Evolutionary conservation across 1,140 invertebrate species (phyloP).

Genomic region (Oncopeltus fasciatus): DNA sequence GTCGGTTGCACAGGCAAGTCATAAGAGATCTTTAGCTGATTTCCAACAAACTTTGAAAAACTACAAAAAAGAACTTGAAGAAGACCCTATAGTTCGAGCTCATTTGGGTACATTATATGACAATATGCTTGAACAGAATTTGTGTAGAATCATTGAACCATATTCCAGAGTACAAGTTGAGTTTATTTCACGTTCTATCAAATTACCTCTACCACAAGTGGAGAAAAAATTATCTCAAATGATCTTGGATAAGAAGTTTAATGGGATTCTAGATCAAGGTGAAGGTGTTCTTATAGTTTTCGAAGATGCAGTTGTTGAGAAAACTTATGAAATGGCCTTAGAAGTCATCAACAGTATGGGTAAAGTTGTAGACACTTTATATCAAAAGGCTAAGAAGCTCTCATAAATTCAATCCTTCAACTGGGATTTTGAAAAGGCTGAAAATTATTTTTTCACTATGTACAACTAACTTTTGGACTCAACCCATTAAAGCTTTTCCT

Average conservation of each 20-base stretch:
- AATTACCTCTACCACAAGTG: conserved; percentile 75
- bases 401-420: conserved; percentile 44
- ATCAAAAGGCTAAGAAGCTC: conserved; percentile 95
- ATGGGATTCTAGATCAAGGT: conserved; percentile 94
- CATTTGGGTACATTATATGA: conserved; percentile 95
- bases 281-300: conserved; percentile 94
- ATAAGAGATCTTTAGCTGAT: conserved; percentile 89
- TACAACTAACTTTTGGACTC: conserved; percentile 5
- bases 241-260: conserved; percentile 97
- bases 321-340: conserved; percentile 91
- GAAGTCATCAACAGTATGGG: conserved; percentile 98
- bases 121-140: conserved; percentile 97
- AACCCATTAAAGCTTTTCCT: neutral
- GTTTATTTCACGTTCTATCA: conserved; percentile 63
- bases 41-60: conserved; percentile 78
- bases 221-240: conserved; percentile 99
- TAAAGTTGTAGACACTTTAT: conserved; percentile 95
- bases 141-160: conserved; percentile 96
- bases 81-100: conserved; percentile 90
- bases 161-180: conserved; percentile 90
- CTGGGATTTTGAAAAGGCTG: conserved; percentile 5
- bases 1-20: conserved; percentile 86
- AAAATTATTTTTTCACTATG: conserved; percentile 10
- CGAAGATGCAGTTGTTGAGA: conserved; percentile 85
- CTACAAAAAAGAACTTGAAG: conserved; percentile 80